These are phyloP conservation scores for Cygnus atratus DNA, from an alignment of 2,113 vertebrate species.

Conservation along the genomic window DNA sequence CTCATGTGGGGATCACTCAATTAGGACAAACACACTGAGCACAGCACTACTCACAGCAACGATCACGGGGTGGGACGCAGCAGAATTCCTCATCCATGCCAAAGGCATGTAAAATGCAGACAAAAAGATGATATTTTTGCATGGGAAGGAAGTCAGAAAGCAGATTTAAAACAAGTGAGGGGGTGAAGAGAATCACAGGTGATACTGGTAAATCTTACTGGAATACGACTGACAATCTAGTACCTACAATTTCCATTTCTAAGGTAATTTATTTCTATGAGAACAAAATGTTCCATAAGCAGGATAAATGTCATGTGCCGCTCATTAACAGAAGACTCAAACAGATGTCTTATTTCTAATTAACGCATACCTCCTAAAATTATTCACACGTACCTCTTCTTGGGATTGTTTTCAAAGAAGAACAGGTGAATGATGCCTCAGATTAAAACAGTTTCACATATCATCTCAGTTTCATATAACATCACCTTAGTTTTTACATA, in stretches of 20 bases:
- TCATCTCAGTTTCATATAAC: not conserved
- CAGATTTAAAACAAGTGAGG: not conserved
- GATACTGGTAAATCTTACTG: not conserved
- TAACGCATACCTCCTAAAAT: conserved; percentile 13
- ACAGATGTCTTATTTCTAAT: conserved; percentile 52
- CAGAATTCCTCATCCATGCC: not conserved
- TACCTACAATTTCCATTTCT: not conserved
- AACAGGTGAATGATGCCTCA: conserved; percentile 10
- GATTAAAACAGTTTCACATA: not conserved
- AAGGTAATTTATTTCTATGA: not conserved
- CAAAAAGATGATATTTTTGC: not conserved
- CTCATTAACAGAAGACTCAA: conserved; percentile 28
- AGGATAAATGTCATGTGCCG: conserved; percentile 10
- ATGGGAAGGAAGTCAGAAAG: not conserved
- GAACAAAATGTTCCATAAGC: conserved; percentile 13
- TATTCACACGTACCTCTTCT: not conserved
- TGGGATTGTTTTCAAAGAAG: not conserved
- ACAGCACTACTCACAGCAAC: not conserved
- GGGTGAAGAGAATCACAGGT: not conserved
- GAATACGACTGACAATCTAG: not conserved
- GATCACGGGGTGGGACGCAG: not conserved
- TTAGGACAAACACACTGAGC: not conserved
- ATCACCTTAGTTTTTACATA: not conserved
- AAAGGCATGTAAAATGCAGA: not conserved
- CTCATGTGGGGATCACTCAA: not conserved